Conservation (phyloP, 2,113 vertebrate genomes). For the Heterotilapia buettikoferi region DNA sequence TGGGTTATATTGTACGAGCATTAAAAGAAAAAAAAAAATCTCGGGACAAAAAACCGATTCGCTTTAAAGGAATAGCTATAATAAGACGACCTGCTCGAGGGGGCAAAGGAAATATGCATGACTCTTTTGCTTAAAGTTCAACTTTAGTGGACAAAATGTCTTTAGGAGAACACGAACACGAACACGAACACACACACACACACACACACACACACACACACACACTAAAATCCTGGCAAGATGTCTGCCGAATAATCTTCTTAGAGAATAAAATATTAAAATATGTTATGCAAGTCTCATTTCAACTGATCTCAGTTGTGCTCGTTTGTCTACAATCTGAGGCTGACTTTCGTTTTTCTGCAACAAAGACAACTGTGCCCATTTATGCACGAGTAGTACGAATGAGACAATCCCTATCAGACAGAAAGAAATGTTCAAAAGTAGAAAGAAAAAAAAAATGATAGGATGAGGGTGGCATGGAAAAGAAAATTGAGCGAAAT, state of each 20-base stretch:
- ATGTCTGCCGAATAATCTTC: not conserved
- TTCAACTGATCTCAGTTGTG: not conserved
- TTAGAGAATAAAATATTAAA: not conserved
- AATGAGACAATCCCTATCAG: not conserved
- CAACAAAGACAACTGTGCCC: not conserved
- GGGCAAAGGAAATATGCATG: not conserved
- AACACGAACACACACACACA: too few species aligned
- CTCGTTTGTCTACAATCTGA: not conserved
- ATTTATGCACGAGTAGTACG: not conserved
- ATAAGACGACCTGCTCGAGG: not conserved
- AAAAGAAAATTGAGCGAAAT: not conserved
- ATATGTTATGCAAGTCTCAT: not conserved
- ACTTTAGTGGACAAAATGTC: not conserved
- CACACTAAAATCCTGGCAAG: fast-evolving
- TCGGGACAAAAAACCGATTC: not conserved
- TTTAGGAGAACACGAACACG: not conserved
- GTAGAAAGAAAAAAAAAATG: not conserved
- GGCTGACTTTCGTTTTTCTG: not conserved
- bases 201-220: fast-evolving
- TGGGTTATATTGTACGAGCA: not conserved
- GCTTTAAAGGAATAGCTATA: not conserved
- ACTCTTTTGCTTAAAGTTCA: not conserved
- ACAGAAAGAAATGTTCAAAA: not conserved
- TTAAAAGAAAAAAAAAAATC: not conserved
- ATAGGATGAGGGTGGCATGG: not conserved